Conservation (phyloP, 2,797 vertebrate genomes). For the Rhincodon typus region DNA sequence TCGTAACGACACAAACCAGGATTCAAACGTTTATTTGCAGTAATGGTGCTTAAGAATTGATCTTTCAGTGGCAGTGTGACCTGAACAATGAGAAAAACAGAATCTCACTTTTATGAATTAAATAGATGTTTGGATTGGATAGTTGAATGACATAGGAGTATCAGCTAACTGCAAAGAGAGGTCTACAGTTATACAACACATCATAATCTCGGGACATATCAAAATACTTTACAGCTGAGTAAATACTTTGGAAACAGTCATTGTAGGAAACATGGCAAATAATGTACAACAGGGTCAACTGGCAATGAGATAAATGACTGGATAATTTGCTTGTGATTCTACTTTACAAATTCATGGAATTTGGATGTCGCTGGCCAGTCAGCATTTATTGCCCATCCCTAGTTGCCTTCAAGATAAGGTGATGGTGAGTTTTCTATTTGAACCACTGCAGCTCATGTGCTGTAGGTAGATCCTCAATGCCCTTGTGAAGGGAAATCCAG, state of each 20-base stretch:
- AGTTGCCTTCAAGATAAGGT: too few relatives aligned
- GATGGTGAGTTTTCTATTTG: too few relatives aligned
- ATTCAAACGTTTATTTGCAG: neutral
- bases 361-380: too few relatives aligned
- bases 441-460: too few relatives aligned
- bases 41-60: neutral
- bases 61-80: neutral
- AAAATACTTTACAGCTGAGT: neutral
- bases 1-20: neutral
- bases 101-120: neutral
- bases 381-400: too few relatives aligned
- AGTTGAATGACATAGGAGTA: neutral
- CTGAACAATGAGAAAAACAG: neutral
- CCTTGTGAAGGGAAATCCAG: too few relatives aligned
- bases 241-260: neutral
- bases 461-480: too few relatives aligned
- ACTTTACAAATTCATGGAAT: too few relatives aligned
- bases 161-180: neutral
- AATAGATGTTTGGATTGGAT: neutral
- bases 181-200: too few relatives aligned
- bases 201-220: neutral
- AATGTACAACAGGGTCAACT: neutral
- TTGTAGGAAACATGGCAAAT: neutral
- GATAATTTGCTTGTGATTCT: neutral
- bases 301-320: neutral